A percentile compares a stretch with the other conserved stretches of the same genome.
phyloP scores from a whole-genome alignment of 2,888 invertebrate species.

The Caenorhabditis parvicauda region DNA sequence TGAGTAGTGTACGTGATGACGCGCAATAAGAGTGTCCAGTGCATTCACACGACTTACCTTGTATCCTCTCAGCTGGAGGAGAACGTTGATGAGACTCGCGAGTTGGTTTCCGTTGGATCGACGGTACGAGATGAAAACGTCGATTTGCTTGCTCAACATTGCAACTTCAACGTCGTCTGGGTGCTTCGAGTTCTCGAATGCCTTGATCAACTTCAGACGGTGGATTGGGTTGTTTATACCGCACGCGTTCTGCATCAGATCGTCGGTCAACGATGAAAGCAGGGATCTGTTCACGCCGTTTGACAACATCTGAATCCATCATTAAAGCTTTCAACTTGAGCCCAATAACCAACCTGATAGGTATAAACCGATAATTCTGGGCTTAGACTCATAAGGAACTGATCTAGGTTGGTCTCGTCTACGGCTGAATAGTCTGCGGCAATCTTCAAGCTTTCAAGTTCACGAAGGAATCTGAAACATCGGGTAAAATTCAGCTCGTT shows the following conservation, averaged over 20 bases:
- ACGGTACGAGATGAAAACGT: constrained; percentile 96
- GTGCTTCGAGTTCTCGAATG: constrained; percentile 68
- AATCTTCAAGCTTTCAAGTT: constrained; percentile 60
- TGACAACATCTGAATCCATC: constrained; percentile 83
- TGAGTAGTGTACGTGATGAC: background rate
- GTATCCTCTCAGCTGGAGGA: constrained; percentile 86
- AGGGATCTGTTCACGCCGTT: constrained; percentile 89
- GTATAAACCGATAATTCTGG: constrained; percentile 81
- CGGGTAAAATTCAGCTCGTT: background rate
- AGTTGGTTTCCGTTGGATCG: constrained; percentile 81
- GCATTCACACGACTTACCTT: constrained; percentile 47
- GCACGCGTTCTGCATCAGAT: constrained; percentile 86
- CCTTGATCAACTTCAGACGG: constrained; percentile 82
- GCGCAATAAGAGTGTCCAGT: too few relatives aligned
- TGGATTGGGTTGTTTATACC: constrained; percentile 91
- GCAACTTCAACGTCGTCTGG: constrained; percentile 62
- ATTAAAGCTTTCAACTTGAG: background rate
- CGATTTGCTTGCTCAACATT: constrained; percentile 72
- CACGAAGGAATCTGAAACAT: constrained; percentile 58
- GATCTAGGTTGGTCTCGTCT: constrained; percentile 59
- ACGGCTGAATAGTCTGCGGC: constrained; percentile 60
- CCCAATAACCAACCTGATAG: constrained; percentile 71
- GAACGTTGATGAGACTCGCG: constrained; percentile 77
- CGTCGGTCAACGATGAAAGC: constrained; percentile 79
- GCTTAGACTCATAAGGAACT: constrained; percentile 59